Conservation (phyloP, 2,888 invertebrate genomes). For the Pemphredon lugubris region DNA sequence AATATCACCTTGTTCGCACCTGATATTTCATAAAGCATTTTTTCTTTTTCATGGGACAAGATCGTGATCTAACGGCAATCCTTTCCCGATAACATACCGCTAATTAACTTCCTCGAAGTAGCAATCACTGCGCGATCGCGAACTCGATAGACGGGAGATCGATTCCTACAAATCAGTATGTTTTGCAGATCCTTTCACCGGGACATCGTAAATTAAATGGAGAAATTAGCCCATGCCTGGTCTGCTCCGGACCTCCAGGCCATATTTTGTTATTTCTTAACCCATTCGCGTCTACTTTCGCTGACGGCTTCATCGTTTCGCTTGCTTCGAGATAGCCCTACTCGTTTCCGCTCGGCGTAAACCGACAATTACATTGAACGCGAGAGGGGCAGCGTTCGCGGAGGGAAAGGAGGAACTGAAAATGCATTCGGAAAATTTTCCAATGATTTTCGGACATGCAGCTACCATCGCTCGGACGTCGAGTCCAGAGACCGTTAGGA, state of each 20-base stretch:
- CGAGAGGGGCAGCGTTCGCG: no score
- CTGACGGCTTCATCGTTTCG: conserved; percentile 70
- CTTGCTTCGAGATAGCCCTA: neutral
- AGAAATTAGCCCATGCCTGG: conserved; percentile 69
- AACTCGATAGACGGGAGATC: conserved; percentile 50
- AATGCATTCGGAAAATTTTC: no score
- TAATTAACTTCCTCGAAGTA: conserved; percentile 53
- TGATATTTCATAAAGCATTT: no score
- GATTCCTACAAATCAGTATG: conserved; percentile 40
- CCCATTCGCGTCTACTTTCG: conserved; percentile 64
- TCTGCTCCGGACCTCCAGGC: conserved; percentile 16
- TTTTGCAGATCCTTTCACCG: conserved; percentile 69
- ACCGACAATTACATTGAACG: no score
- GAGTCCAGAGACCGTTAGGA: no score
- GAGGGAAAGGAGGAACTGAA: no score
- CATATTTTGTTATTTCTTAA: conserved; percentile 67
- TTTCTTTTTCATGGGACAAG: neutral
- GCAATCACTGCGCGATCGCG: conserved; percentile 21
- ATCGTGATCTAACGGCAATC: conserved; percentile 12
- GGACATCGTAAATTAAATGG: conserved; percentile 72
- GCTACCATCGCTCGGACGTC: no score
- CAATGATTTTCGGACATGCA: no score
- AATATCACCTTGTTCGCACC: no score
- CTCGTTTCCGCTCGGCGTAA: neutral
- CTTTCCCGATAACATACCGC: conserved; percentile 47